These are phyloP conservation scores for Drosophila parabipectinata DNA, from an alignment of 1,140 invertebrate genomes.

Conservation along the genomic window DNA sequence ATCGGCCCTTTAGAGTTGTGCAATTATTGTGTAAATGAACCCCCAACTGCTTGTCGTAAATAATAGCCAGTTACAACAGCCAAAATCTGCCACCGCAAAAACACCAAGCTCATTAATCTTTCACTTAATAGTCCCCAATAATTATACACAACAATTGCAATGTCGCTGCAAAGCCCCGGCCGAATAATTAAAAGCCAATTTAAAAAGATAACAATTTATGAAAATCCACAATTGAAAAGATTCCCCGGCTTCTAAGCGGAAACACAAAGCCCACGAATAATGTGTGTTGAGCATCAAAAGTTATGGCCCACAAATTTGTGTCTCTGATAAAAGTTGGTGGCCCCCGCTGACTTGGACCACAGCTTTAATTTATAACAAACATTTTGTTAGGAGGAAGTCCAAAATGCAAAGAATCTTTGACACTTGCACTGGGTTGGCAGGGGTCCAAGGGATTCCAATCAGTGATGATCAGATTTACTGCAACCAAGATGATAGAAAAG, in stretches of 20 bases:
- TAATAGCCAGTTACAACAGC: conserved; percentile 33
- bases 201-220: conserved; percentile 49
- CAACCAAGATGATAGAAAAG: not conserved
- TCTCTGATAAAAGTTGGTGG: conserved; percentile 36
- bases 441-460: conserved; percentile 10
- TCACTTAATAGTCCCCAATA: conserved; percentile 51
- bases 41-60: conserved; percentile 32
- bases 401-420: conserved; percentile 32
- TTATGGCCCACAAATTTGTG: conserved; percentile 33
- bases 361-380: conserved; percentile 55
- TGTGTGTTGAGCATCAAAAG: conserved; percentile 5
- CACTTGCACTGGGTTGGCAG: conserved; percentile 41
- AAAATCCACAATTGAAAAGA: conserved; percentile 44
- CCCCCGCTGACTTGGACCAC: conserved; percentile 36
- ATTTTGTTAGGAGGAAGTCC: conserved; percentile 11
- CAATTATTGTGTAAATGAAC: conserved; percentile 37
- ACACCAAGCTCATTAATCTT: conserved; percentile 51
- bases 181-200: conserved; percentile 44
- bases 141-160: conserved; percentile 41
- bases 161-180: conserved; percentile 5
- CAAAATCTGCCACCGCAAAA: conserved; percentile 44
- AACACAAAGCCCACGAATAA: conserved; percentile 7
- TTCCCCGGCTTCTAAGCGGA: conserved; percentile 24
- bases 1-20: conserved; percentile 1
- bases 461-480: not conserved